Evolutionary conservation across 2,888 invertebrate species (phyloP), one percentile per base, ranked within the genome.

Genomic region (Pammene aurita): DNA sequence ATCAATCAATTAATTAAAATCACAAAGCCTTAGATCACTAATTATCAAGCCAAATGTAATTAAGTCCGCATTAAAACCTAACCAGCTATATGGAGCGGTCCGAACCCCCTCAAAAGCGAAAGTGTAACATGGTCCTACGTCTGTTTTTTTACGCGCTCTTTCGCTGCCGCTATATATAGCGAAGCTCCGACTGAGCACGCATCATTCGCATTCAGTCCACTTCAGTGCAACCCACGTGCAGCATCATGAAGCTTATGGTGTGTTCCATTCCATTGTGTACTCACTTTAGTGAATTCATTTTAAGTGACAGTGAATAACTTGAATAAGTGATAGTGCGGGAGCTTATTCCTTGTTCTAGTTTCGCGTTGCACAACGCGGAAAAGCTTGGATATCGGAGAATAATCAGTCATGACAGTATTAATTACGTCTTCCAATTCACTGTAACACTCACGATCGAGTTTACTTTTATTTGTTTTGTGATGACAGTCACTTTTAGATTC

Each of bases 231-330:
- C 88, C 91, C 82, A 84, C 84, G 80, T 85, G 80, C 84, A 90
- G 93, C 93, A 92, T 92, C 93, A 93, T 93, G 93, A 93, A 88
- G 89, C 84, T 86, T 84, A 89, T 90, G 93, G 93, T 93, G 92
- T 86, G 93, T 93, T 84, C 70, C 55, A 61, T 41, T 44, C n/a
- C 9, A n/a, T 41, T 11, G 41, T 16, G 38, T 38, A 0, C 7
- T 7, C n/a, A 7, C 35, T 2, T 7, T 50, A 13, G 56, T 57
- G 56, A 38, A 16, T 54, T 34, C 72, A 67, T 76, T 74, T 68
- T 73, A 63, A 80, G 85, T 86, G 86, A 78, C 75, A 81, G 85
- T 86, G 85, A 62, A 57, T 41, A 56, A 66, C 69, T 71, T 66
- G n/a, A 14, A 56, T 14, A 74, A 72, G 71, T 75, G 72, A 62